phyloP scores from a whole-genome alignment of 2,888 invertebrate genomes.

The Dysmachus trigonus region DNA sequence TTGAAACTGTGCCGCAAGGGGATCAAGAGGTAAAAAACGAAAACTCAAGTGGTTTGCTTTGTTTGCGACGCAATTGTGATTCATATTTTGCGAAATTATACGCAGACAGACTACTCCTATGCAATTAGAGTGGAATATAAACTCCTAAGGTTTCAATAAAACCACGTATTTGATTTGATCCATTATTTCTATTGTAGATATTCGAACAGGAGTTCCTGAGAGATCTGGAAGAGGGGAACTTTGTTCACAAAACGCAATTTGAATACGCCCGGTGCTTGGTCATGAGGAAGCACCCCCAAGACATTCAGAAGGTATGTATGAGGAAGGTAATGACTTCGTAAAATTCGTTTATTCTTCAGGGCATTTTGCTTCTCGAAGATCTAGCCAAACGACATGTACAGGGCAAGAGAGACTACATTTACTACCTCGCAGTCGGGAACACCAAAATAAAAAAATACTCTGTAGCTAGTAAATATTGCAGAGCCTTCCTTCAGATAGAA shows the following conservation, averaged over 20 bases:
- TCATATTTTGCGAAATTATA: not conserved
- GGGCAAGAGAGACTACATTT: slow-evolving; percentile 91
- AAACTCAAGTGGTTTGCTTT: not conserved
- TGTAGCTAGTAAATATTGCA: slow-evolving; percentile 83
- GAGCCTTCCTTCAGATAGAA: slow-evolving; percentile 82
- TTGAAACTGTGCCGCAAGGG: slow-evolving; percentile 81
- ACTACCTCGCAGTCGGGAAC: slow-evolving; percentile 93
- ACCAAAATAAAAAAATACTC: slow-evolving; percentile 92
- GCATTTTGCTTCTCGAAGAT: slow-evolving; percentile 88
- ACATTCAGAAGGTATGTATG: slow-evolving; percentile 78
- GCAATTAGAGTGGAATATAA: slow-evolving; percentile 26
- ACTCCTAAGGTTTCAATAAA: not conserved
- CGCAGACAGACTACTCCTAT: not conserved
- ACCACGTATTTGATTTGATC: not conserved
- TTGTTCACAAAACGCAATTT: slow-evolving; percentile 87
- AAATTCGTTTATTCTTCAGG: slow-evolving; percentile 64
- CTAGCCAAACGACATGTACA: slow-evolving; percentile 78
- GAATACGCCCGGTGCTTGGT: slow-evolving; percentile 97
- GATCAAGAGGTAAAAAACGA: slow-evolving; percentile 77
- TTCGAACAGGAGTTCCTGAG: slow-evolving; percentile 88
- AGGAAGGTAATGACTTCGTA: not conserved
- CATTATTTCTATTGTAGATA: slow-evolving; percentile 71
- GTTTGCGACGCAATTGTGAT: slow-evolving; percentile 20
- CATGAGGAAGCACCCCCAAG: slow-evolving; percentile 83
- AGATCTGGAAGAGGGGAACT: slow-evolving; percentile 76